These are phyloP conservation scores for Pomatorhinus ruficollis DNA, from an alignment of 2,113 vertebrate species.

Conservation along the genomic window DNA sequence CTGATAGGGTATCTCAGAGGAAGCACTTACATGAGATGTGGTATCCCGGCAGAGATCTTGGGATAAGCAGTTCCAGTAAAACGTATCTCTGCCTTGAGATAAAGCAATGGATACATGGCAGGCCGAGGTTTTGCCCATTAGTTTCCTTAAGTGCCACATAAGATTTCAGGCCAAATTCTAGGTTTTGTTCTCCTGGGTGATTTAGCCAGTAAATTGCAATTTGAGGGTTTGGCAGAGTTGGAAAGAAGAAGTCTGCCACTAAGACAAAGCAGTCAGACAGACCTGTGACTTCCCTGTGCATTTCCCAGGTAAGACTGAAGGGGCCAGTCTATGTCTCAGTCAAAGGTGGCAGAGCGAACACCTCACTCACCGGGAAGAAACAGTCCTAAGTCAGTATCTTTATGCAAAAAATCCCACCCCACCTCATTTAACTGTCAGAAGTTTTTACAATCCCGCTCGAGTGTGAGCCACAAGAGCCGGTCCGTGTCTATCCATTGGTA, in stretches of 20 bases:
- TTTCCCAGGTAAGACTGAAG: conserved; percentile 7
- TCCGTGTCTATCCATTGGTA: not conserved
- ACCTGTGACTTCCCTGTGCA: not conserved
- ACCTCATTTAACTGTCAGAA: not conserved
- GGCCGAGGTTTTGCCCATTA: not conserved
- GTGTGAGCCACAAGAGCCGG: not conserved
- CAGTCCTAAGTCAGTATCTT: not conserved
- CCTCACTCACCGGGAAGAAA: not conserved
- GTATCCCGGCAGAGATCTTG: not conserved
- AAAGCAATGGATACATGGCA: not conserved
- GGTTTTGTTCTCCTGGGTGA: not conserved
- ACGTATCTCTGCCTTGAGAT: accelerated
- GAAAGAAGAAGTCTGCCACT: not conserved
- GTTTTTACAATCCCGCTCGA: not conserved
- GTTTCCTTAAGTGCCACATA: not conserved
- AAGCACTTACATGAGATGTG: not conserved
- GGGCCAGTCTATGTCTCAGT: not conserved
- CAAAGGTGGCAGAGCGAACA: not conserved
- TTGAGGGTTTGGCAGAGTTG: not conserved
- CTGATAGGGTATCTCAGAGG: not conserved
- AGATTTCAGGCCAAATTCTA: not conserved
- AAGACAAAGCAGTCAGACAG: not conserved
- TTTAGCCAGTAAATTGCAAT: not conserved
- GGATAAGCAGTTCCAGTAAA: conserved; percentile 4
- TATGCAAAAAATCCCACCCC: not conserved